A percentile compares a stretch with the other conserved stretches of the same genome.
Evolutionary conservation across 1,140 invertebrate species (phyloP).

Genomic region (Papilio dardanus): DNA sequence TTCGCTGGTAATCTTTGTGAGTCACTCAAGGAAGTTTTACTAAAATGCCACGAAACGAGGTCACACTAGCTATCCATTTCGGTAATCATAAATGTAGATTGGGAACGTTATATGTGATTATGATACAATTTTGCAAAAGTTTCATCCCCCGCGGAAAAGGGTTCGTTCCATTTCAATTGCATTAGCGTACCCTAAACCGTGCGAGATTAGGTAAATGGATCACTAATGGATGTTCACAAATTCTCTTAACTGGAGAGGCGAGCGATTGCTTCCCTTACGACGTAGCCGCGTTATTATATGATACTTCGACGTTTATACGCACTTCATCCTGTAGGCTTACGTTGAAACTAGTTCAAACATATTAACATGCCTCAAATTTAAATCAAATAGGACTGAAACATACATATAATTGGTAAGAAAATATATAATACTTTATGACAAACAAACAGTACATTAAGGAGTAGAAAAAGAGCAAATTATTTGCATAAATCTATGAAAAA

Average conservation of each 20-base stretch:
- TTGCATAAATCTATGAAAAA: no score
- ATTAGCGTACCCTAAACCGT: constrained; percentile 48
- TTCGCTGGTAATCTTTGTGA: no score
- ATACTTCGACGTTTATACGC: not conserved
- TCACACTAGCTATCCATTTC: not conserved
- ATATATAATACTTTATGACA: no score
- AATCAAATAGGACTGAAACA: no score
- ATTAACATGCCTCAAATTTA: no score
- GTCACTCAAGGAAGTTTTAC: no score
- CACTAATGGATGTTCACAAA: constrained; percentile 54
- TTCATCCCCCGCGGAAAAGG: constrained; percentile 41
- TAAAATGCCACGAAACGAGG: no score
- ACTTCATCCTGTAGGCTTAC: no score
- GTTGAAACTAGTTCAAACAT: no score
- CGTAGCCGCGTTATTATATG: not conserved
- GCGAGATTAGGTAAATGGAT: constrained; percentile 54
- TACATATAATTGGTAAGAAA: no score
- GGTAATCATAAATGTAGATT: not conserved
- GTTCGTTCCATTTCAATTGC: constrained; percentile 46
- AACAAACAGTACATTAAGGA: no score
- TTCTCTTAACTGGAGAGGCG: constrained; percentile 49
- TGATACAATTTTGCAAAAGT: constrained; percentile 45
- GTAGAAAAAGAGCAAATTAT: no score
- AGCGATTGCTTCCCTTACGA: constrained; percentile 35
- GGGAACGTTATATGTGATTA: constrained; percentile 32